Conservation (phyloP, 2,888 invertebrate genomes). For the Thysanoteuthis rhombus region DNA sequence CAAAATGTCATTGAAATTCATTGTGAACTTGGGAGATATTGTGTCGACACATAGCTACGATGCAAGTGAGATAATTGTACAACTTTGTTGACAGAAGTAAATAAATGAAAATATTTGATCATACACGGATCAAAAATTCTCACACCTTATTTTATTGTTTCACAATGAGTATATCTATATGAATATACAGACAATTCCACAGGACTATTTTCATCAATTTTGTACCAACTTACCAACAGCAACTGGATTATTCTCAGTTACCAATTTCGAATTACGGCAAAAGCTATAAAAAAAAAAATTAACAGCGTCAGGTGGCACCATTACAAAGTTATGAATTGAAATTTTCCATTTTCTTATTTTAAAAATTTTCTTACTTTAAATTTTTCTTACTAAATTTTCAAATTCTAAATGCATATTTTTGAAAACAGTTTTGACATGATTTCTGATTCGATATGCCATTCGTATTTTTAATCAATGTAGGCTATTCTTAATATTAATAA, state of each 20-base stretch:
- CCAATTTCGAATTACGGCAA: conserved; percentile 12
- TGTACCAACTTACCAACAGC: not conserved
- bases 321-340: not conserved
- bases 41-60: too few species aligned
- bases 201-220: too few species aligned
- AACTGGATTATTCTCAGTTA: not conserved
- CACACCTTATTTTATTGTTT: not conserved
- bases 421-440: not conserved
- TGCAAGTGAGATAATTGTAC: too few species aligned
- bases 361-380: not conserved
- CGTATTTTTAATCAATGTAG: not conserved
- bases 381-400: not conserved
- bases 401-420: too few species aligned
- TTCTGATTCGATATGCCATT: not conserved
- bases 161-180: not conserved
- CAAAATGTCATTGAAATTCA: too few species aligned
- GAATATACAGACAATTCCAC: not conserved
- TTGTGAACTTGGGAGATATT: too few species aligned
- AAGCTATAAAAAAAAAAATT: not conserved
- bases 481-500: too few species aligned
- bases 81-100: too few species aligned
- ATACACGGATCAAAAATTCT: not conserved
- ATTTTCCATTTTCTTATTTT: not conserved
- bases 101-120: not conserved
- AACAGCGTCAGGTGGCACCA: not conserved